Conservation (phyloP, 2,797 vertebrate species). For the Gallinago solitaria region DNA sequence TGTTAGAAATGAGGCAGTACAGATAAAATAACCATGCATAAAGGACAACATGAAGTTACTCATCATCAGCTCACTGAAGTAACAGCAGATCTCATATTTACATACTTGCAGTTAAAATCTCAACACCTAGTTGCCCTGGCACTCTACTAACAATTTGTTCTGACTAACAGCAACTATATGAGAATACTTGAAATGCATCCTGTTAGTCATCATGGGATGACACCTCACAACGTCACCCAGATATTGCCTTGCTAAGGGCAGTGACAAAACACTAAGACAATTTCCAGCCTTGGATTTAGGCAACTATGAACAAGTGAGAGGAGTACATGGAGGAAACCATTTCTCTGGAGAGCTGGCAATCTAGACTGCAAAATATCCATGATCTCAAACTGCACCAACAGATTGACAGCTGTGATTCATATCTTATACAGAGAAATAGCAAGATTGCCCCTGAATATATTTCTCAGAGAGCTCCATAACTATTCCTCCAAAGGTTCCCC, state of each 20-base stretch:
- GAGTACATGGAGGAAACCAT: not conserved
- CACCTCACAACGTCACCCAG: not conserved
- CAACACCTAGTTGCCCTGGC: not conserved
- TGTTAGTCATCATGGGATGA: not conserved
- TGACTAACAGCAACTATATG: not conserved
- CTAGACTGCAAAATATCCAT: not conserved
- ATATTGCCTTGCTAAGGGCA: not conserved
- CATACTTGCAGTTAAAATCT: not conserved
- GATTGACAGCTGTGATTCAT: not conserved
- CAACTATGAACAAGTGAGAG: not conserved
- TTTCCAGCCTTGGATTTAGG: not conserved
- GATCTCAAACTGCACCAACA: not conserved
- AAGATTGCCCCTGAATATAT: not conserved
- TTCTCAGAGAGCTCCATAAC: not conserved
- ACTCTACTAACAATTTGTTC: not conserved
- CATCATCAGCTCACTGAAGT: not conserved
- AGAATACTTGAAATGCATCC: not conserved
- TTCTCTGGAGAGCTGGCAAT: not conserved
- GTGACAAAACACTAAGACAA: not conserved
- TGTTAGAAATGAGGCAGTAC: not conserved
- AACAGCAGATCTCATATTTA: not conserved
- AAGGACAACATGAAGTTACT: not conserved
- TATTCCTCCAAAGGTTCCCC: not conserved
- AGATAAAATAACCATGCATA: not conserved
- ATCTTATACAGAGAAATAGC: not conserved